Evolutionary conservation across 2,113 vertebrate species (phyloP), one percentile per base, ranked within the genome.

Genomic region (Camelus dromedarius): DNA sequence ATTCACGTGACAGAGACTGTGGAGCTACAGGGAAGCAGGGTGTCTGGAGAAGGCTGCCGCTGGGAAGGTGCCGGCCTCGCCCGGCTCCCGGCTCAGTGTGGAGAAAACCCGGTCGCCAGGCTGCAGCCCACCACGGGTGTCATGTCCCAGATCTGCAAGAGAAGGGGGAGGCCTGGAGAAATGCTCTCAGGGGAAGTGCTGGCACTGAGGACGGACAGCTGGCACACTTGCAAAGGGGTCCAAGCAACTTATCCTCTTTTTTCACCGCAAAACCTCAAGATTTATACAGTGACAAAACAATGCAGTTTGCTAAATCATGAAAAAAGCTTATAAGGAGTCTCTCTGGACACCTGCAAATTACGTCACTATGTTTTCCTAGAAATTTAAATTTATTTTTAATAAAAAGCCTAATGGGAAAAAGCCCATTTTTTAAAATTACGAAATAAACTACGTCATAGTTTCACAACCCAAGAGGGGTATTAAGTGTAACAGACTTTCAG

Each of bases 131-230:
- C 99, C 98, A 99, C 99, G 77, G 99, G 99, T 0, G 99, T 99
- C 99, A 99, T 99, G 97, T 99, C 99, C 99, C 99, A 99, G 96
- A 99, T 99, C 99, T 99, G 98, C 56, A 98, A 97, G 93, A 81
- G 96, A 97, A 81, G 93, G 6, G 62, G 96, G 67, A 86, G 0
- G 42, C 28, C 85, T 2, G 89, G 38, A 42, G 38, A 42, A 42
- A 42, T 42, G 38, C 38, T 42, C 38, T 42, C 5, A 42, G 38
- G 38, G 38, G 38, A 42, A 42, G 38, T 46, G 60, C 1, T 28
- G 60, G 30, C 26, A 10, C 19, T 32, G 32, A 24, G 58, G 12
- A 50, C 50, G 16, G 13, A 84, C 13, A 35, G 32, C 56, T 19
- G 30, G 9, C 2, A 38, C 16, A 30, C 52, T 4, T 4, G 12